These are phyloP conservation scores for Puma concolor DNA, from an alignment of 2,113 vertebrate species.

Conservation along the genomic window DNA sequence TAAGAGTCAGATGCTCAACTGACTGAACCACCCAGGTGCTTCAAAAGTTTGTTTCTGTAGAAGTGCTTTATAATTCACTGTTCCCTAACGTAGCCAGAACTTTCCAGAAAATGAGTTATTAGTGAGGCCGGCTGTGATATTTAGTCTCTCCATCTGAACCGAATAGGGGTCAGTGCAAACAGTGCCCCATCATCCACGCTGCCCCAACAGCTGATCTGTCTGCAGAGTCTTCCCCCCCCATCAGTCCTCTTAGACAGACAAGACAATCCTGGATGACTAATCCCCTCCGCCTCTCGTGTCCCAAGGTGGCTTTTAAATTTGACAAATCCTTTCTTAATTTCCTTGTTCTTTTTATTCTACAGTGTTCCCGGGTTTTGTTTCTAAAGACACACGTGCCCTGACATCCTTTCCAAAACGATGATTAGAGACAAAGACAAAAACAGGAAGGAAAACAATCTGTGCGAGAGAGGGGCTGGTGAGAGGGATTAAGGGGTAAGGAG, in stretches of 20 bases:
- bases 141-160: background rate
- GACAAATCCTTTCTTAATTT: constrained; percentile 46
- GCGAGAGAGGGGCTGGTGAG: background rate
- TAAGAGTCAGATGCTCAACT: too few relatives aligned
- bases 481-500: background rate
- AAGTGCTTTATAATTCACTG: background rate
- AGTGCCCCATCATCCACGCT: background rate
- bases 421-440: background rate
- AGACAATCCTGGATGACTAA: constrained; percentile 41
- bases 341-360: background rate
- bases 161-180: background rate
- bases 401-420: constrained; percentile 22
- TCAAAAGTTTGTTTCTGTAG: background rate
- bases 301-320: constrained; percentile 79
- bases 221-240: background rate
- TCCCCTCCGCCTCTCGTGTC: constrained; percentile 58
- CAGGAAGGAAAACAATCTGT: background rate
- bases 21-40: too few relatives aligned
- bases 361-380: background rate
- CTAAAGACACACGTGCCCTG: constrained; percentile 36
- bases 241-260: constrained; percentile 55
- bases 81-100: background rate
- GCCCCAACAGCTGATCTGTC: constrained; percentile 54
- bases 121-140: background rate
- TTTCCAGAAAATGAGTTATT: background rate